These are phyloP conservation scores for Taenaris catops DNA, from an alignment of 2,888 invertebrate genomes.

Conservation along the genomic window DNA sequence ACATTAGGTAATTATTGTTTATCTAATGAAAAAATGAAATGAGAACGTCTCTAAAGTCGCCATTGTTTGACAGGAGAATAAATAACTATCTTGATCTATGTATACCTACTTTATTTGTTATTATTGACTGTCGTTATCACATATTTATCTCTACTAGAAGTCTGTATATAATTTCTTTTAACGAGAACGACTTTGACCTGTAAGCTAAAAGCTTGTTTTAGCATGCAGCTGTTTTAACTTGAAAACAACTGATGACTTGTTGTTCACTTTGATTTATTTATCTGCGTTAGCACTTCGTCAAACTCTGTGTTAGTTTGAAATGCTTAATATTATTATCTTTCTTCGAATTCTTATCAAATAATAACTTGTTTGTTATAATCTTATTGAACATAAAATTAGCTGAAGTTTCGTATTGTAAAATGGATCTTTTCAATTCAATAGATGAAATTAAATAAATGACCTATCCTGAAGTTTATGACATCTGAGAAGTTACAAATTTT, in stretches of 20 bases:
- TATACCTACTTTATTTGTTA: conserved; percentile 35
- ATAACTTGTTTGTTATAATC: no score
- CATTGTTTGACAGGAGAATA: conserved; percentile 68
- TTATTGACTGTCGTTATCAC: conserved; percentile 34
- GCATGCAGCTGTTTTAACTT: conserved; percentile 10
- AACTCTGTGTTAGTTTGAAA: no score
- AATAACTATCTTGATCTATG: conserved; percentile 36
- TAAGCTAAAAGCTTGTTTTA: conserved; percentile 1
- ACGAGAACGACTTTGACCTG: conserved; percentile 1
- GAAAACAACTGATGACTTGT: no score
- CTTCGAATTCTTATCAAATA: no score
- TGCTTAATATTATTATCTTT: no score
- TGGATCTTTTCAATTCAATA: conserved; percentile 5
- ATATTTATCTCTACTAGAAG: conserved; percentile 12
- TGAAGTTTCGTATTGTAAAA: no score
- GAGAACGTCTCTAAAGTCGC: conserved; percentile 61
- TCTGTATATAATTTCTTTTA: background rate
- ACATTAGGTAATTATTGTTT: conserved; percentile 66
- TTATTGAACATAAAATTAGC: no score
- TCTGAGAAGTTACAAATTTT: conserved; percentile 15
- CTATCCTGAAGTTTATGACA: conserved; percentile 14
- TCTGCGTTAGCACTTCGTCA: no score
- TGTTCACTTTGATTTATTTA: no score
- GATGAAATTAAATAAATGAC: conserved; percentile 13
- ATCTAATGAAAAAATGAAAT: conserved; percentile 43